phyloP scores from a whole-genome alignment of 2,797 vertebrate genomes.

The Petrocephalus sullivani region DNA sequence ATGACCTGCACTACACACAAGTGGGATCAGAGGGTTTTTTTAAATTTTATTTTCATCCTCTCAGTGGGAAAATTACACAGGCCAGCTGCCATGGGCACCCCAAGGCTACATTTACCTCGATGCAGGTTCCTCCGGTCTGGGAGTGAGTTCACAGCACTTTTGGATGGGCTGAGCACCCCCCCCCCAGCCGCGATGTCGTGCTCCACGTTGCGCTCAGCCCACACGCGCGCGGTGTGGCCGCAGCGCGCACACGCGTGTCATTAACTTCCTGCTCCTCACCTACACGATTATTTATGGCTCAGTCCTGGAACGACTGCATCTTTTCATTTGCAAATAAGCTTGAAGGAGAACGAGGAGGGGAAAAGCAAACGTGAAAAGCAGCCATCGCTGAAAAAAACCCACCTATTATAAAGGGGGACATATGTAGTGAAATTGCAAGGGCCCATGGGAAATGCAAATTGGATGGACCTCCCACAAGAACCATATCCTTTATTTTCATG shows the following conservation, averaged over 20 bases:
- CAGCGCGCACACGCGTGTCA: neutral
- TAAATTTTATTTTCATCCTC: neutral
- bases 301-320: constrained; percentile 60
- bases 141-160: neutral
- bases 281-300: constrained; percentile 61
- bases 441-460: constrained; percentile 67
- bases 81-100: neutral
- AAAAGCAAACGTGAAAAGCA: constrained; percentile 50
- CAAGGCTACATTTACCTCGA: neutral
- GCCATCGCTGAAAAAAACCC: constrained; percentile 50
- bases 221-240: too few species aligned
- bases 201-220: neutral
- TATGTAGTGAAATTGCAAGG: constrained; percentile 58
- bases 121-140: neutral
- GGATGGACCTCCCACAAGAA: constrained; percentile 58
- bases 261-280: constrained; percentile 32
- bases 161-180: neutral
- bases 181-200: too few species aligned
- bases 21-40: neutral
- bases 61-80: constrained; percentile 3
- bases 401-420: constrained; percentile 31
- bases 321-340: constrained; percentile 72
- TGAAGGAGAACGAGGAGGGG: constrained; percentile 49
- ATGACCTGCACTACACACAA: neutral
- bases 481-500: constrained; percentile 60